Evolutionary conservation across 2,888 invertebrate genomes (phyloP), one percentile per base, ranked within the genome.

Genomic region (Spodoptera picta): DNA sequence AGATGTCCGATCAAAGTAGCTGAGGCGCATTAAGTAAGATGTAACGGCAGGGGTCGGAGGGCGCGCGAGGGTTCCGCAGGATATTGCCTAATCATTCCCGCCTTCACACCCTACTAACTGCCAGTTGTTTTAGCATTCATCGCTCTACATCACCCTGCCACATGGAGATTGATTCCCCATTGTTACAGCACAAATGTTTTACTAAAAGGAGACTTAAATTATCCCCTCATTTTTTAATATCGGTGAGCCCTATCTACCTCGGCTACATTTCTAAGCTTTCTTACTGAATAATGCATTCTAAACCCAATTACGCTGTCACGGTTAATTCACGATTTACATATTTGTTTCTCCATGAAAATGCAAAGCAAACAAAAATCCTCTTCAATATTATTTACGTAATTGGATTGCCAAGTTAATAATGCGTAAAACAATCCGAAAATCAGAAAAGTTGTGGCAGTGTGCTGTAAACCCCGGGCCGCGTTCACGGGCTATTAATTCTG

Each of bases 41-140:
- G 92, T 92, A 88, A 84, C 88, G 76, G 86, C 82, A 87, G 89
- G 90, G 89, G 90, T 87, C 88, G 87, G 80, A 84, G 89, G 88
- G 87, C 80, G 85, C 83, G 85, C 83, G 87, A 87, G 90, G 91
- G 92, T 84, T 83, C 73, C 84, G 82, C 87, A 88, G 92, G 91
- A 93, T 93, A 94, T 94, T 93, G 94, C 92, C 94, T 92, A 92
- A 94, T 94, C 94, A 94, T 93, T 85, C 91, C 89, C 87, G 89
- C 91, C 85, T 91, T 92, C 92, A 87, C 93, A 91, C 94, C 92
- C 93, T 90, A 90, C 90, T 91, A 91, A 90, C 91, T 86, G 92
- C 88, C 90, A 88, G 93, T 93, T 94, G 93, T 93, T 94, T 94
- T 92, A 93, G 88, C 86, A 93, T 93, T 93, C 92, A 94, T 92